phyloP scores from a whole-genome alignment of 2,113 vertebrate species.

The Eolophus roseicapilla region DNA sequence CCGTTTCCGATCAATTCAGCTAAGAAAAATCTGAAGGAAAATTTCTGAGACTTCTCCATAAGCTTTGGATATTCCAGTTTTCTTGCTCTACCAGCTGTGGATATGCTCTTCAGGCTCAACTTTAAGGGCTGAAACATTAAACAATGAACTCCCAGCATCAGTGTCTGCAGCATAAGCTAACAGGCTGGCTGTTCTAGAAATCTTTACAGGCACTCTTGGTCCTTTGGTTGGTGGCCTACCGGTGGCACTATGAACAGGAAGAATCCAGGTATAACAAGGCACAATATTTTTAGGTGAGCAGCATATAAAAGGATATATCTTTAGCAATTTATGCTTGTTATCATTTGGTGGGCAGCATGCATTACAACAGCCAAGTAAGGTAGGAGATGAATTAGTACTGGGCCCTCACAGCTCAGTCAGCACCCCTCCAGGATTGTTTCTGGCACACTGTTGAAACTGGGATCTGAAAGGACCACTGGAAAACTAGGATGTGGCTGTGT shows the following conservation, averaged over 20 bases:
- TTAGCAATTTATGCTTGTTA: background rate
- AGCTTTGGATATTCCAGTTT: background rate
- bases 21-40: background rate
- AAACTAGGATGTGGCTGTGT: background rate
- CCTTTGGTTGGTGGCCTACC: background rate
- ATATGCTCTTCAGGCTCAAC: background rate
- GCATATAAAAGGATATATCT: background rate
- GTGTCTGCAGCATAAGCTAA: background rate
- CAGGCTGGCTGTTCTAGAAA: background rate
- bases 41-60: background rate
- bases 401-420: background rate
- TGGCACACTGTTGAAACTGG: background rate
- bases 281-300: background rate
- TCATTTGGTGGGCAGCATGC: background rate
- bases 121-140: background rate
- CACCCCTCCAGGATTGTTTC: background rate
- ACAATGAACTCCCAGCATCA: background rate
- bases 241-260: background rate
- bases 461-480: background rate
- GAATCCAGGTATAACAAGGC: background rate
- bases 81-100: background rate
- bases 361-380: fast-evolving
- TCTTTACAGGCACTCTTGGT: background rate
- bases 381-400: background rate
- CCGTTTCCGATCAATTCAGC: background rate